Conservation (phyloP, 2,797 vertebrate species). For the Lagorchestes hirsutus region DNA sequence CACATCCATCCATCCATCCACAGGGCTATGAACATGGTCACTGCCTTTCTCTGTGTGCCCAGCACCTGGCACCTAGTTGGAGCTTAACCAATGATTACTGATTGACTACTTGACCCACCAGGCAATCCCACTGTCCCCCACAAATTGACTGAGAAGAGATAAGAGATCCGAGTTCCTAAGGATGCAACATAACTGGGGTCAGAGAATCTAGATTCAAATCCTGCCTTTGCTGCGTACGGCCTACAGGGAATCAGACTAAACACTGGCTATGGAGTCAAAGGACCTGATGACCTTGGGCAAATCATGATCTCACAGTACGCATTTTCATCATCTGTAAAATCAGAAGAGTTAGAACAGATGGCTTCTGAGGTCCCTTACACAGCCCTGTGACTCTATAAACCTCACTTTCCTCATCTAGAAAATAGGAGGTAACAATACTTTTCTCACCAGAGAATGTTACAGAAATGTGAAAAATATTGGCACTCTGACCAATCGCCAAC, state of each 20-base stretch:
- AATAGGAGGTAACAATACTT: background rate
- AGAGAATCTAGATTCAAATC: background rate
- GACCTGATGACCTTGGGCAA: background rate
- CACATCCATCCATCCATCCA: background rate
- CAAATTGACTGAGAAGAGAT: background rate
- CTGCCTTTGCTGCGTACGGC: background rate
- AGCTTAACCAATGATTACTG: background rate
- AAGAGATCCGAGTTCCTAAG: background rate
- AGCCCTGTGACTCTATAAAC: background rate
- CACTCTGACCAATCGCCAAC: background rate
- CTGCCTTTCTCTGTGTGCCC: background rate
- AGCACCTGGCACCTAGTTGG: background rate
- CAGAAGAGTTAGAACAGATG: background rate
- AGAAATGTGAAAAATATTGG: background rate
- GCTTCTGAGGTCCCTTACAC: background rate
- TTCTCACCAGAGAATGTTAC: background rate
- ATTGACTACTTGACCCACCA: no score
- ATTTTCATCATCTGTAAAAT: background rate
- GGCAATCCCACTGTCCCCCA: background rate
- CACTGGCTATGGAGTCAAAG: background rate
- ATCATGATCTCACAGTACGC: background rate
- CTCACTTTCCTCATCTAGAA: background rate
- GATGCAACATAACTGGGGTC: background rate
- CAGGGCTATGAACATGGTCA: no score
- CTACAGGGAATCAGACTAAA: background rate